Evolutionary conservation across 2,113 vertebrate species (phyloP).

Genomic region (Cercocebus atys): DNA sequence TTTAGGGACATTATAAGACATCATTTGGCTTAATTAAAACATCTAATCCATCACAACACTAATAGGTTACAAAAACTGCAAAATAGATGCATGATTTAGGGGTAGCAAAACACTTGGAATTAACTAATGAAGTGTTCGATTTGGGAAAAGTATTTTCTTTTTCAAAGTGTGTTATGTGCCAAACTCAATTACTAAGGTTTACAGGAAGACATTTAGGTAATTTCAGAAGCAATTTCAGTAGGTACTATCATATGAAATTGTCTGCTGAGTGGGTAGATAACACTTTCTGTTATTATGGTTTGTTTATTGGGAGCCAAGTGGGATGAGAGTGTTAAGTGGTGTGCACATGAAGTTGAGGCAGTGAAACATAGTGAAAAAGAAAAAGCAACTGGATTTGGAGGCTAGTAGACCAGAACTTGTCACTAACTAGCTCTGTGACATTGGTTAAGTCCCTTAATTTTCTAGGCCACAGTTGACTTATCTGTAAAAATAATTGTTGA

Average conservation of each 20-base stretch:
- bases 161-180: not conserved
- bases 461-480: not conserved
- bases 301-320: conserved; percentile 40
- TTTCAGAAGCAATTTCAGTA: conserved; percentile 43
- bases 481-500: not conserved
- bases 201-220: conserved; percentile 35
- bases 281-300: conserved; percentile 22
- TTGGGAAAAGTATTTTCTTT: conserved; percentile 33
- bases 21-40: not conserved
- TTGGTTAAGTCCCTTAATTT: not conserved
- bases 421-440: not conserved
- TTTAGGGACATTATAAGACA: not conserved
- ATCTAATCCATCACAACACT: not conserved
- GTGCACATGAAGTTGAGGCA: not conserved
- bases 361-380: not conserved
- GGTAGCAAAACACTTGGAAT: not conserved
- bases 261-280: not conserved
- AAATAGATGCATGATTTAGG: not conserved
- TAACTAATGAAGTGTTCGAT: conserved; percentile 33
- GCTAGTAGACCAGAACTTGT: not conserved
- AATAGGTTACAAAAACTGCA: not conserved
- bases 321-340: not conserved
- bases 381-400: not conserved
- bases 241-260: not conserved
- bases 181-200: not conserved